Evolutionary conservation across 2,888 invertebrate genomes (phyloP), one percentile per base, ranked within the genome.

Genomic region (Seladonia tumulorum): DNA sequence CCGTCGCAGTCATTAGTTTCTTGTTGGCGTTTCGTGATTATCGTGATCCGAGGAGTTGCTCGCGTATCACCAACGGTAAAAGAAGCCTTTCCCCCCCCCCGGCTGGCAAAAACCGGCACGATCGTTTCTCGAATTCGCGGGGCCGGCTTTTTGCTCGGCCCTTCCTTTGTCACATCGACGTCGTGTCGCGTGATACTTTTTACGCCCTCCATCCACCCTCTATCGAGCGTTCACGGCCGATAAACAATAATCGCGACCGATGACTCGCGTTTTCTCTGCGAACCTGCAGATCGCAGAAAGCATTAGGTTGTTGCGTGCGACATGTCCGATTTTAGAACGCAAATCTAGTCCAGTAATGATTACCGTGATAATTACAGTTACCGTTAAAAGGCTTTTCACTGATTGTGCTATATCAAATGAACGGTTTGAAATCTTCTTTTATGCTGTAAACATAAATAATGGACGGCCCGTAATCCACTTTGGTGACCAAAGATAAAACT

Each of bases 191-290:
- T 7, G 68, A 66, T 35, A 16, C 70, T 82, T 81, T 76, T 79
- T 73, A n/a, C 47, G 1, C 12, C 35, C 35, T 35, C 35, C 35
- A 72, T 73, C 53, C 29, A 49, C 35, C 57, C 25, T 70, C 80
- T 90, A 90, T 89, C 90, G 82, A 84, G 39, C 79, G 85, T 88
- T 90, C 84, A 90, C 90, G 80, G 88, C 47, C 84, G 76, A 88
- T 89, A 89, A 89, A 73, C 90, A 90, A 90, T 88, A 88, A 90
- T 87, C 84, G 83, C 68, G 45, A 45, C 57, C 76, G 80, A 83
- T 87, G 74, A n/a, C 39, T 75, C 47, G 68, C 74, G 68, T 79
- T 72, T 83, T 88, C 83, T 87, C 82, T 73, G 75, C 75, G 63
- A 42, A 72, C 35, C 57, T 68, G 63, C 49, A 16, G 25, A 60